A percentile compares a stretch with the other conserved stretches of the same genome.
phyloP scores from a whole-genome alignment of 1,140 invertebrate species.

The Matsumurasca onukii region DNA sequence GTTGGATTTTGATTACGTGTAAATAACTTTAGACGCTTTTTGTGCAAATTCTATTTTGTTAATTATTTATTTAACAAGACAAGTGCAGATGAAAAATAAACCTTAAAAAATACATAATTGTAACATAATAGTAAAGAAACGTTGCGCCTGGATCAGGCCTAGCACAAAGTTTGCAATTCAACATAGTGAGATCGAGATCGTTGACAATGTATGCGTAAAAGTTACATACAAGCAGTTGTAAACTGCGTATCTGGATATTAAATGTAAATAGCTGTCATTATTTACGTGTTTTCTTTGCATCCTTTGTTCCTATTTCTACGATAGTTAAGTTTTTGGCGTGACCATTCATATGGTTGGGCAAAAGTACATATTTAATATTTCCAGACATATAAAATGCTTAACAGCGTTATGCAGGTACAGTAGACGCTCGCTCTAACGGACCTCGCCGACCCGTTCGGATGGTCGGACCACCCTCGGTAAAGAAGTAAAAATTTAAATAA shows the following conservation, averaged over 20 bases:
- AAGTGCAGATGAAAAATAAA: too few relatives aligned
- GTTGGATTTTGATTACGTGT: conserved; percentile 17
- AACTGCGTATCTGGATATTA: conserved; percentile 5
- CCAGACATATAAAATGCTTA: too few relatives aligned
- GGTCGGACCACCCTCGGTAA: too few relatives aligned
- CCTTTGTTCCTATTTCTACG: not conserved
- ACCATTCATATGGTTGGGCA: too few relatives aligned
- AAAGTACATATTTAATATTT: too few relatives aligned
- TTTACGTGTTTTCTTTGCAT: not conserved
- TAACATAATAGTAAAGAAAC: not conserved
- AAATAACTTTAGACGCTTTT: conserved; percentile 6
- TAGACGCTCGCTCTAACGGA: too few relatives aligned
- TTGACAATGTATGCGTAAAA: conserved; percentile 10
- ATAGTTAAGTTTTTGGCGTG: too few relatives aligned
- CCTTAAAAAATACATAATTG: conserved; percentile 3
- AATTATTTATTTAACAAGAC: conserved; percentile 13
- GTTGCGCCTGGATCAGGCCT: not conserved
- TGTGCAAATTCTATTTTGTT: conserved; percentile 23
- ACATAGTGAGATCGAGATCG: not conserved
- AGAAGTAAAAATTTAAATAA: too few relatives aligned
- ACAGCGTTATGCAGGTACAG: too few relatives aligned
- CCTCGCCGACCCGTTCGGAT: too few relatives aligned
- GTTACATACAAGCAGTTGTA: conserved; percentile 4
- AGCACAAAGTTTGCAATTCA: conserved; percentile 2
- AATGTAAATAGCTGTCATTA: conserved; percentile 13